Evolutionary conservation across 2,888 invertebrate species (phyloP), one percentile per base, ranked within the genome.

Genomic region (Terebella lapidaria): DNA sequence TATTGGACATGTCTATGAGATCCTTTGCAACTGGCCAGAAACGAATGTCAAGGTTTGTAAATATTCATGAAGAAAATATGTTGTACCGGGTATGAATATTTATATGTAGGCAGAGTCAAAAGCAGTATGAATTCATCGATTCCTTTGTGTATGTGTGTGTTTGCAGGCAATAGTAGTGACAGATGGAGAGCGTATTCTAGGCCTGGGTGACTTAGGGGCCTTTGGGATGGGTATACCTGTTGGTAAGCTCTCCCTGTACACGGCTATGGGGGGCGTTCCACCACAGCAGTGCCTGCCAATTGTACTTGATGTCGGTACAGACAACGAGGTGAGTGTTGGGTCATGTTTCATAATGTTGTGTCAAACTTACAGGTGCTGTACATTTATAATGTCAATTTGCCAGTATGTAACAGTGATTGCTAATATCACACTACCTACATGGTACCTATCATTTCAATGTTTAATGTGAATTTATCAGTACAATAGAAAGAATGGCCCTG

Each of bases 201-300:
- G 99, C 2, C 84, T 99, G 57, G 99, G 99, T 1, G 99, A 99
- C 82, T 85, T 97, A 67, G 99, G 99, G 4, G 94, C 92, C 2
- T 90, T 92, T 78, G 99, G 99, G 15, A 99, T 99, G 95, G 99
- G 97, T 61, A 99, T 99, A 74, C 97, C 99, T 1, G 89, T 96
- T 47, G 99, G 99, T 66, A 99, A 99, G 83, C 84, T 99, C 68
- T 87, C 96, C 2, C 85, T 99, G 5, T 99, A 99, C 84, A 96
- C 97, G 2, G 97, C 96, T 0, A 84, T 99, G 61, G 97, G 94
- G 26, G 96, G 95, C 61, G 92, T 99, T 72, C 92, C 93, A 78
- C 99, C 99, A 0, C 0, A 90, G 70, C 91, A 66, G 46, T 68
- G 94, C 76, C 85, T 99, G 65, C 99, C 99, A 42, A 88, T 99